Conservation (phyloP, 2,888 invertebrate genomes). For the Spodoptera exigua region DNA sequence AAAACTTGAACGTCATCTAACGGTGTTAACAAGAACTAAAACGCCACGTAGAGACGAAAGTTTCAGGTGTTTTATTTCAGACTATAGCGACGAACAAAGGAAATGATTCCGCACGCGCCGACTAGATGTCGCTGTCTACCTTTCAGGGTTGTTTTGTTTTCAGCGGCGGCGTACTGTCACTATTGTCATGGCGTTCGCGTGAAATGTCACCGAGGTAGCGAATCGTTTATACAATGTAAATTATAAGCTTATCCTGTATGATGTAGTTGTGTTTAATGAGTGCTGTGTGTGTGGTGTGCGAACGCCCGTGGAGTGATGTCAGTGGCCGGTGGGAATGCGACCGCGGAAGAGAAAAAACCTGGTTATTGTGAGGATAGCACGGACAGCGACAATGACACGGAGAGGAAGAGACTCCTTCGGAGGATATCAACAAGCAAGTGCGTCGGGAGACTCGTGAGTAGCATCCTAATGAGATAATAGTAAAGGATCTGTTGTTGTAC, state of each 20-base stretch:
- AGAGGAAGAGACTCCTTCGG: slow-evolving; percentile 93
- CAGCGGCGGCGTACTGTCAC: slow-evolving; percentile 79
- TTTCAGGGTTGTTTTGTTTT: slow-evolving; percentile 86
- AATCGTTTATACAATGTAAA: slow-evolving; percentile 74
- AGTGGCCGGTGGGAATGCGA: slow-evolving; percentile 74
- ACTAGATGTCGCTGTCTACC: slow-evolving; percentile 67
- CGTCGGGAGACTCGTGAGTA: slow-evolving; percentile 93
- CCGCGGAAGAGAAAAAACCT: slow-evolving; percentile 73
- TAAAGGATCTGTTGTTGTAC: slow-evolving; percentile 41
- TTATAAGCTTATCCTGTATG: slow-evolving; percentile 82
- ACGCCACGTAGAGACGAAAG: background rate
- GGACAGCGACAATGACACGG: slow-evolving; percentile 95
- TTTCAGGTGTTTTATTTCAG: slow-evolving; percentile 6
- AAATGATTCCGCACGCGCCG: slow-evolving; percentile 52
- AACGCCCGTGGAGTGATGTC: slow-evolving; percentile 84
- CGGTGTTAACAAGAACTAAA: slow-evolving; percentile 3
- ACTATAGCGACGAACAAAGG: background rate
- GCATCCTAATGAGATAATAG: slow-evolving; percentile 37
- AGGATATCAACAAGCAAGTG: slow-evolving; percentile 95
- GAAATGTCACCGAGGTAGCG: slow-evolving; percentile 85
- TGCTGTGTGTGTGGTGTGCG: slow-evolving; percentile 76
- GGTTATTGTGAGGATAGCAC: slow-evolving; percentile 87
- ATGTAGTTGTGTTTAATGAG: slow-evolving; percentile 83
- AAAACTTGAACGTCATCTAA: slow-evolving; percentile 26
- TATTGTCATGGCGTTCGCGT: slow-evolving; percentile 86